These are phyloP conservation scores for Actias luna DNA, from an alignment of 2,888 invertebrate species.

Conservation along the genomic window DNA sequence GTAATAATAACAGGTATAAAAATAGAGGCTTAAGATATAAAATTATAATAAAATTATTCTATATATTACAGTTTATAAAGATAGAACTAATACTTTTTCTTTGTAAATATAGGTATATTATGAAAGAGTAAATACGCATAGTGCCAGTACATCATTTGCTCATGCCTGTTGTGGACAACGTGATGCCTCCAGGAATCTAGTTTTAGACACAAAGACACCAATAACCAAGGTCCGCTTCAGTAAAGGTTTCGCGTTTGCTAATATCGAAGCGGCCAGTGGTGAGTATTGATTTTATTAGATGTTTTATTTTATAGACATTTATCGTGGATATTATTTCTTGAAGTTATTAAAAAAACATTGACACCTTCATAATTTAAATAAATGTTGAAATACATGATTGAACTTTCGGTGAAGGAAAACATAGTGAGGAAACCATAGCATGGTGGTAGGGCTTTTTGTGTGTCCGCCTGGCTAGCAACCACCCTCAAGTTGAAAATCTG, in stretches of 20 bases:
- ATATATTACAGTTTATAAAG: no score
- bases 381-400: no score
- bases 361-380: no score
- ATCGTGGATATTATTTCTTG: background rate
- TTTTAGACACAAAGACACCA: slow-evolving; percentile 84
- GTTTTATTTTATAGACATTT: background rate
- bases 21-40: background rate
- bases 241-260: slow-evolving; percentile 91
- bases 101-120: slow-evolving; percentile 85
- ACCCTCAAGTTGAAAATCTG: no score
- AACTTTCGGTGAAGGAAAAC: no score
- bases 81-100: background rate
- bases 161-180: slow-evolving; percentile 89
- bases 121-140: slow-evolving; percentile 90
- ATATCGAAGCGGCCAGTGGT: slow-evolving; percentile 87
- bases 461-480: no score
- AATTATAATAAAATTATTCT: no score
- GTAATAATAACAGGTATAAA: background rate
- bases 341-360: no score
- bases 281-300: slow-evolving; percentile 26
- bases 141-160: slow-evolving; percentile 88
- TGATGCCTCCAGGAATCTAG: slow-evolving; percentile 88
- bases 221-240: slow-evolving; percentile 90
- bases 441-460: no score
- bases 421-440: no score